Base-by-base conservation (phyloP, 2,888 invertebrate genomes). In the Theretra japonica region DNA sequence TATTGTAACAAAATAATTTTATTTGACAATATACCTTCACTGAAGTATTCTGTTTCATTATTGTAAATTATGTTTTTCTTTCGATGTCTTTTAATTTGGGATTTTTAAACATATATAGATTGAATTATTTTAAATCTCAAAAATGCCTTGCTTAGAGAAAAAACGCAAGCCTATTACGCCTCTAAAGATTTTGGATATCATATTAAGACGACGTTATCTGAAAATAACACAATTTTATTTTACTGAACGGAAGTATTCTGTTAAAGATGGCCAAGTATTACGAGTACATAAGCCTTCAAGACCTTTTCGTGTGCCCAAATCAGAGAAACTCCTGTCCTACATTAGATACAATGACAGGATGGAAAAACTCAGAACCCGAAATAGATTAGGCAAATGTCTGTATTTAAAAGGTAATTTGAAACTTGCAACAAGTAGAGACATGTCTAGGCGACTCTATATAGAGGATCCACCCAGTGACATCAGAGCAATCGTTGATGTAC, bases 401-500 rank as follows among this genome's bases (percentile, higher is more conserved):
- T 86, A 86, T 70, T 78, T 88, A 70, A 94, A 94, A 82, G 94
- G 93, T 77, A 94, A 92, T 76, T 80, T 92, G 72, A 89, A 81
- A 75, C 88, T 92, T 71, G 91, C 93, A n/a, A 90, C 92, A 17
- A 89, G 90, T 1, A 88, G 91, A 77, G 95, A 96, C 80, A 87
- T 96, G 76, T 90, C 96, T 48, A 90, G 95, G 75, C 88, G 96
- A 72, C 89, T 96, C 65, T 96, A 93, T 72, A 91, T 96, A 30
- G 89, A 95, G 82, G 95, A 95, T 77, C 93, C 95, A n/a, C 87
- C 90, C 48, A 93, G 95, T 78, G 93, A 93, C 74, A 94, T 95
- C 41, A 93, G 94, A 76, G 95, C 96, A 1, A 95, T 96, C 69
- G 91, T 95, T 21, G 96, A 96, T 86, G 93, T 96, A 57, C 96